Conservation (phyloP, 2,888 invertebrate genomes). For the Apotomis turbidana region DNA sequence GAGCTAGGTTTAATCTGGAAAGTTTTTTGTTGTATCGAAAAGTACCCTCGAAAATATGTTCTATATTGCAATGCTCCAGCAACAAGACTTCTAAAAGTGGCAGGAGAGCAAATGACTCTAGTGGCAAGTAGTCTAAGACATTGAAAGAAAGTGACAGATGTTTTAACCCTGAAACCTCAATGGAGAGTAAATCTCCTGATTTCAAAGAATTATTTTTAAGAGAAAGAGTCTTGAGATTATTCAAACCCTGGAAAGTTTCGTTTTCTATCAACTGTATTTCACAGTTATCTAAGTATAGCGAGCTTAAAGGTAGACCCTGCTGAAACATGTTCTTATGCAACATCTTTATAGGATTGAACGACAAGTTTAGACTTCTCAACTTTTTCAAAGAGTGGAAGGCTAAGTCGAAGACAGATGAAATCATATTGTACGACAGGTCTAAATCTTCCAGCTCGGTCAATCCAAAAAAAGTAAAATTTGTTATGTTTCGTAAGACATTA, state of each 20-base stretch:
- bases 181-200: conserved; percentile 86
- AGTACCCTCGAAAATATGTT: conserved; percentile 86
- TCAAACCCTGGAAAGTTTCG: conserved; percentile 89
- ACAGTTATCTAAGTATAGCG: conserved; percentile 89
- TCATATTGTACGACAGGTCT: conserved; percentile 88
- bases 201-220: conserved; percentile 89
- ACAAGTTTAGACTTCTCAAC: conserved; percentile 90
- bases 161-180: conserved; percentile 90
- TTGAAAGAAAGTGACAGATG: conserved; percentile 90
- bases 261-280: conserved; percentile 89
- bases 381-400: conserved; percentile 91
- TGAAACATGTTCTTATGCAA: conserved; percentile 90
- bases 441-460: conserved; percentile 91
- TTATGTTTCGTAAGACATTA: conserved; percentile 88
- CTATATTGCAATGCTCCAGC: conserved; percentile 88
- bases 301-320: conserved; percentile 89
- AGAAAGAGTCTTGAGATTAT: conserved; percentile 90
- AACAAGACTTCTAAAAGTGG: conserved; percentile 90
- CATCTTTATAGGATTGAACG: conserved; percentile 89
- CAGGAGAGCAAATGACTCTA: conserved; percentile 88
- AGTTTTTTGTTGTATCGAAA: conserved; percentile 90
- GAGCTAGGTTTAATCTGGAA: conserved; percentile 88
- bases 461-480: conserved; percentile 89
- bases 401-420: conserved; percentile 87
- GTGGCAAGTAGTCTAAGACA: conserved; percentile 89